Conservation (phyloP, 2,113 vertebrate genomes). For the Xiphophorus couchianus region DNA sequence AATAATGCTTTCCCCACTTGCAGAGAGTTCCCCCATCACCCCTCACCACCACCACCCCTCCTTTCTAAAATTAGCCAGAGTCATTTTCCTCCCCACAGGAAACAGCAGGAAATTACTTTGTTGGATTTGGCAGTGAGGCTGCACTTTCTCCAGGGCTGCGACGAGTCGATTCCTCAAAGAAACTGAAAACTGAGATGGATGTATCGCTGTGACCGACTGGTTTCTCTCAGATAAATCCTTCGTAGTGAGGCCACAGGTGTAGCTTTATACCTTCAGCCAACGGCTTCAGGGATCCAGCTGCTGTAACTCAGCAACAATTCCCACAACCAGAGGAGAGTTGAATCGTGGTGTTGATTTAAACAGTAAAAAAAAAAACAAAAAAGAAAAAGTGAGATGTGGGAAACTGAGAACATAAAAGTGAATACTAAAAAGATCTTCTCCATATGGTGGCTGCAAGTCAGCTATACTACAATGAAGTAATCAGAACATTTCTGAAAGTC, state of each 20-base stretch:
- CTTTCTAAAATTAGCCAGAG: conserved; percentile 76
- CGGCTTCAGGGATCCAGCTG: conserved; percentile 58
- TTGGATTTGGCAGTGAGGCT: conserved; percentile 79
- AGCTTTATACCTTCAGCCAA: conserved; percentile 50
- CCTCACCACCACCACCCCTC: conserved; percentile 43
- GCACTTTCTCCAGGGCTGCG: conserved; percentile 71
- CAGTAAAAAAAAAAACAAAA: not conserved
- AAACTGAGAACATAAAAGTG: conserved; percentile 29
- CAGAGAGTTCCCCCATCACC: conserved; percentile 14
- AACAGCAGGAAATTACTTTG: conserved; percentile 79
- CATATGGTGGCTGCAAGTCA: conserved; percentile 43
- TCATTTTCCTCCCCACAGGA: conserved; percentile 71
- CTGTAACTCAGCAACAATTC: conserved; percentile 63
- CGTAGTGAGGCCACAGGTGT: conserved; percentile 44
- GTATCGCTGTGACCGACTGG: conserved; percentile 28
- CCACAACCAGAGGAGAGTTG: conserved; percentile 27
- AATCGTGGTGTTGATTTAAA: conserved; percentile 37
- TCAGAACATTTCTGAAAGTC: conserved; percentile 17
- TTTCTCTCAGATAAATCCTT: conserved; percentile 8
- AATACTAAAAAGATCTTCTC: conserved; percentile 43
- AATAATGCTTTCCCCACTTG: conserved; percentile 52
- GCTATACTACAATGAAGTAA: conserved; percentile 5
- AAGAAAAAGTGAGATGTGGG: not conserved
- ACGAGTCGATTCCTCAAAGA: conserved; percentile 9
- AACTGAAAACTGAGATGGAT: conserved; percentile 27